Evolutionary conservation across 2,888 invertebrate genomes (phyloP), one percentile per base, ranked within the genome.

Genomic region (Lingula anatina): DNA sequence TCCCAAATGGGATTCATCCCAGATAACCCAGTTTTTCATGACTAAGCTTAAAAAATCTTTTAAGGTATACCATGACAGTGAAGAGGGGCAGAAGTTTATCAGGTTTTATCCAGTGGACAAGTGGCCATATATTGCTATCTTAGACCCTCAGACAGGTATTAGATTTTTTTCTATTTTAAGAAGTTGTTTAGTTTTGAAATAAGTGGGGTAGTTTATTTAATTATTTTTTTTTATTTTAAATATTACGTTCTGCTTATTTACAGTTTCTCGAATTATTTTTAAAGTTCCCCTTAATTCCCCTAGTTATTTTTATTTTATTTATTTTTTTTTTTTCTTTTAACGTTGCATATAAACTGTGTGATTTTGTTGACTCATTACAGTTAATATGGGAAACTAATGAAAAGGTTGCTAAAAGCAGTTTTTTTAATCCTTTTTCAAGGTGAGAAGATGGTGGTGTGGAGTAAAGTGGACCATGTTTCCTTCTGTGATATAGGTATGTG

Each of bases 101-200:
- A 82, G 83, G 63, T 86, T 85, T 64, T 86, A 86, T 66, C 81
- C 82, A 51, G 83, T 85, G 47, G 68, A 69, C 18, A 70, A 78
- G 44, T 83, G 83, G 71, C 86, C 86, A 1, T 84, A 85, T 62
- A 73, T 86, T 50, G 83, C 85, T 51, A 75, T 86, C 5, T 75
- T 86, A 47, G 86, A 86, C 75, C 86, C 86, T 9, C 78, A 83
- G 60, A 86, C 86, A 41, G 85, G 85, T 39, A 48, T 36, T 20
- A 15, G 18, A 43, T 9, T 39, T 42, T 18, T 27, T 12, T 31
- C 27, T n/a, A 31, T 27, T n/a, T n/a, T n/a, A n/a, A n/a, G n/a
- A n/a, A n/a, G n/a, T n/a, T n/a, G n/a, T n/a, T n/a, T n/a, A n/a
- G n/a, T n/a, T n/a, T n/a, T n/a, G n/a, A n/a, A n/a, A n/a, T n/a